These are phyloP conservation scores for Ceyx melanurus DNA, from an alignment of 2,113 vertebrate species.

Conservation along the genomic window DNA sequence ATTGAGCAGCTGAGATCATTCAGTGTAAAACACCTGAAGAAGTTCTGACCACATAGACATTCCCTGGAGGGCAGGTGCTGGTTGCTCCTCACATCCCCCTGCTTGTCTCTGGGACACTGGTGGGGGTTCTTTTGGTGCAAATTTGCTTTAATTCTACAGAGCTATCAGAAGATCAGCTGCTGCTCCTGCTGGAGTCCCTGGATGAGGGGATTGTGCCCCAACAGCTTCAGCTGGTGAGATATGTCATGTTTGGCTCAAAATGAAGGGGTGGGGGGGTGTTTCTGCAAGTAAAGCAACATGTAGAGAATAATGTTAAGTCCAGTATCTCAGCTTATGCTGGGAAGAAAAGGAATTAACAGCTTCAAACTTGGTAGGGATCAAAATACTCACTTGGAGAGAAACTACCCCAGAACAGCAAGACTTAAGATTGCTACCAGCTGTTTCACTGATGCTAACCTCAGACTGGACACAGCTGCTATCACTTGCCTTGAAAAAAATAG, in stretches of 20 bases:
- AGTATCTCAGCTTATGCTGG: background rate
- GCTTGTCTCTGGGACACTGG: background rate
- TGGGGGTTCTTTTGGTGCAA: background rate
- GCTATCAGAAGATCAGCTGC: conserved; percentile 64
- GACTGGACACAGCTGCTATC: background rate
- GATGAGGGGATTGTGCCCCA: conserved; percentile 52
- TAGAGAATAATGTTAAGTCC: too few species aligned
- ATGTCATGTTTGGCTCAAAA: background rate
- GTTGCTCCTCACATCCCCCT: background rate
- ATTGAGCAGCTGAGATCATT: background rate
- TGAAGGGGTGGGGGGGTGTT: accelerated
- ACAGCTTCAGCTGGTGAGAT: conserved; percentile 71
- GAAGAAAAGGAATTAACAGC: background rate
- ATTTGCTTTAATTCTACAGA: conserved; percentile 45
- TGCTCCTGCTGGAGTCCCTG: conserved; percentile 64
- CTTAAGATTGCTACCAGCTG: background rate
- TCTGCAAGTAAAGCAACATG: background rate
- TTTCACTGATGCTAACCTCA: background rate
- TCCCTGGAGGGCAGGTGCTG: accelerated
- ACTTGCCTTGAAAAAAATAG: background rate
- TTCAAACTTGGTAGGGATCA: background rate
- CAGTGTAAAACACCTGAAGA: background rate
- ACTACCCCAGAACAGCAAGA: background rate
- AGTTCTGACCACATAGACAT: accelerated
- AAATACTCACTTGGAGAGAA: background rate